Conservation (phyloP, 2,888 invertebrate genomes). For the Allophyes oxyacanthae region DNA sequence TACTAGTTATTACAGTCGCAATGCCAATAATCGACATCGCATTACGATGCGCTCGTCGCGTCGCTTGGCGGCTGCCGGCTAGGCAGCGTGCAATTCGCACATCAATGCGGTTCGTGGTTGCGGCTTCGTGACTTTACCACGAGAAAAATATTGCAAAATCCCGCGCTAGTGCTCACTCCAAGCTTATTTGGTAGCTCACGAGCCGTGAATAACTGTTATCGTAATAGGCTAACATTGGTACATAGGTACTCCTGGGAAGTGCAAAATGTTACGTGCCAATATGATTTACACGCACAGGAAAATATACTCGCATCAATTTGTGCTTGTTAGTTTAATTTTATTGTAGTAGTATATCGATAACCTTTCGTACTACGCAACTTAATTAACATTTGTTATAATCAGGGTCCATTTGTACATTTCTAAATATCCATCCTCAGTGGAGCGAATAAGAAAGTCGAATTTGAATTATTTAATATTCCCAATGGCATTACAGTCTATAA, state of each 20-base stretch:
- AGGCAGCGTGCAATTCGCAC: conserved; percentile 57
- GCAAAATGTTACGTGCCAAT: conserved; percentile 57
- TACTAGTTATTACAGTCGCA: conserved; percentile 43
- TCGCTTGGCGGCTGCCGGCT: conserved; percentile 13
- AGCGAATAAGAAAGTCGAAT: conserved; percentile 36
- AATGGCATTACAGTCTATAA: conserved; percentile 61
- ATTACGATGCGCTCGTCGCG: conserved; percentile 40
- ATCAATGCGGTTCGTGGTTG: conserved; percentile 57
- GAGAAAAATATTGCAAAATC: conserved; percentile 78
- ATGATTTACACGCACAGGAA: conserved; percentile 44
- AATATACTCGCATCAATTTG: conserved; percentile 34
- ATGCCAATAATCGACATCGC: conserved; percentile 53
- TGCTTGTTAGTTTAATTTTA: conserved; percentile 40
- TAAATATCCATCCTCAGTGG: conserved; percentile 12
- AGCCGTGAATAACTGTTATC: conserved; percentile 79
- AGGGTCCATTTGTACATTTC: conserved; percentile 14
- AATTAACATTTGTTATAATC: conserved; percentile 28
- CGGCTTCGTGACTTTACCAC: conserved; percentile 71
- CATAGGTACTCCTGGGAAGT: conserved; percentile 63
- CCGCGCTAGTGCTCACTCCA: conserved; percentile 60
- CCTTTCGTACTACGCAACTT: conserved; percentile 18
- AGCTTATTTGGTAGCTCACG: conserved; percentile 82
- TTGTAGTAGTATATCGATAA: conserved; percentile 28
- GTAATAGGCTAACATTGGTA: conserved; percentile 69
- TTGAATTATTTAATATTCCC: conserved; percentile 55